These are phyloP conservation scores for Choristoneura fumiferana DNA, from an alignment of 1,140 invertebrate species.

Conservation along the genomic window DNA sequence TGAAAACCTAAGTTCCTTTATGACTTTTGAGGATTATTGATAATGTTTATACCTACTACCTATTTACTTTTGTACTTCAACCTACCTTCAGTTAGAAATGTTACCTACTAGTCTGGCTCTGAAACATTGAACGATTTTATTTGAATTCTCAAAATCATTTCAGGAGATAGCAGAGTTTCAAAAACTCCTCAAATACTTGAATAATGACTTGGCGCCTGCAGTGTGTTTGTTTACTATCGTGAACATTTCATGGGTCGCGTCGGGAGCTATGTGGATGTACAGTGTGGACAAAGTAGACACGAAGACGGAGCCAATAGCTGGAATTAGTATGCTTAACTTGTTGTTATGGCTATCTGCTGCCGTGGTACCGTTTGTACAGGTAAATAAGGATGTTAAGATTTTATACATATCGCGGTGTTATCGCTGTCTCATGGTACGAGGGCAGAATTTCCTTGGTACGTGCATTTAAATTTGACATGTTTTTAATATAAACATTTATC, in stretches of 20 bases:
- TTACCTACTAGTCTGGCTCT: too few species aligned
- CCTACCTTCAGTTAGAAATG: too few species aligned
- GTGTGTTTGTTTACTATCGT: slow-evolving; percentile 87
- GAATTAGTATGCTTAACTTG: slow-evolving; percentile 82
- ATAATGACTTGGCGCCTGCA: slow-evolving; percentile 84
- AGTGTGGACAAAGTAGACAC: slow-evolving; percentile 79
- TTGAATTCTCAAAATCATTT: too few species aligned
- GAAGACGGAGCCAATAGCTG: slow-evolving; percentile 78
- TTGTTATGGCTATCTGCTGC: slow-evolving; percentile 84
- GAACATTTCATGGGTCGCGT: slow-evolving; percentile 84
- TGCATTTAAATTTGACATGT: too few species aligned
- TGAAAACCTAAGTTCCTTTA: too few species aligned
- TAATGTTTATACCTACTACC: too few species aligned
- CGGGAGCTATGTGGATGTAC: slow-evolving; percentile 83
- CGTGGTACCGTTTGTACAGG: slow-evolving; percentile 84
- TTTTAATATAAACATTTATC: too few species aligned
- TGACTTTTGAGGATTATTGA: too few species aligned
- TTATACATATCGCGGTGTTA: neutral
- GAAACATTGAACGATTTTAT: too few species aligned
- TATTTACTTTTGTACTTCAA: too few species aligned
- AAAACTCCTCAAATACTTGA: slow-evolving; percentile 86
- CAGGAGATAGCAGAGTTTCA: slow-evolving; percentile 87
- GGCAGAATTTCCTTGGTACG: too few species aligned
- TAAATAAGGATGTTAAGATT: slow-evolving; percentile 35
- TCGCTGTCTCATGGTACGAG: too few species aligned